These are phyloP conservation scores for Scaptomyza pallida DNA, from an alignment of 1,140 invertebrate genomes.

Conservation along the genomic window DNA sequence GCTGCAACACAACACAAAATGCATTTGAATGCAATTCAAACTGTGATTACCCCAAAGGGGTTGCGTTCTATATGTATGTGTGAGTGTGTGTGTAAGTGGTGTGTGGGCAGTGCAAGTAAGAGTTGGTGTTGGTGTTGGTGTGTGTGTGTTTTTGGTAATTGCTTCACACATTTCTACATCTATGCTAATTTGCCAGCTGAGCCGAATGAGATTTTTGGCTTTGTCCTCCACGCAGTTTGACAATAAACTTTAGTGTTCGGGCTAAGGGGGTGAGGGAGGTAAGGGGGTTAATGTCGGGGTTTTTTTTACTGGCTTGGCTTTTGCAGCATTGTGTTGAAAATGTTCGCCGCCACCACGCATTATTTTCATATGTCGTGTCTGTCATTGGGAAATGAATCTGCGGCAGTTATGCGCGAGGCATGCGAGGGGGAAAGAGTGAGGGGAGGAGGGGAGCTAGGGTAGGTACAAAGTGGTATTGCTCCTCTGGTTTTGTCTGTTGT, in stretches of 20 bases:
- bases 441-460: too few species aligned
- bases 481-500: constrained; percentile 69
- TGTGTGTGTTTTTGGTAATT: constrained; percentile 54
- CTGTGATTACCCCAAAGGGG: constrained; percentile 23
- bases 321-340: constrained; percentile 41
- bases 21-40: constrained; percentile 32
- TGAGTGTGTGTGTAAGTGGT: neutral
- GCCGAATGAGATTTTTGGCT: constrained; percentile 58
- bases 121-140: constrained; percentile 46
- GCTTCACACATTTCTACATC: constrained; percentile 70
- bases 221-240: constrained; percentile 11
- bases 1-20: neutral
- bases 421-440: too few species aligned
- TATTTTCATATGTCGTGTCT: constrained; percentile 71
- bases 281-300: neutral
- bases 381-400: constrained; percentile 68
- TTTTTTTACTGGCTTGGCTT: neutral
- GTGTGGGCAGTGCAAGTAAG: neutral
- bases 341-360: constrained; percentile 58
- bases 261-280: too few species aligned
- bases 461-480: neutral
- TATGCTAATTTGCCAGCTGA: constrained; percentile 66
- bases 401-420: constrained; percentile 49
- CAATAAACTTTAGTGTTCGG: constrained; percentile 8
- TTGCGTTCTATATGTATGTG: neutral